Evolutionary conservation across 1,140 invertebrate genomes (phyloP).

Genomic region (Drosophila leontia): DNA sequence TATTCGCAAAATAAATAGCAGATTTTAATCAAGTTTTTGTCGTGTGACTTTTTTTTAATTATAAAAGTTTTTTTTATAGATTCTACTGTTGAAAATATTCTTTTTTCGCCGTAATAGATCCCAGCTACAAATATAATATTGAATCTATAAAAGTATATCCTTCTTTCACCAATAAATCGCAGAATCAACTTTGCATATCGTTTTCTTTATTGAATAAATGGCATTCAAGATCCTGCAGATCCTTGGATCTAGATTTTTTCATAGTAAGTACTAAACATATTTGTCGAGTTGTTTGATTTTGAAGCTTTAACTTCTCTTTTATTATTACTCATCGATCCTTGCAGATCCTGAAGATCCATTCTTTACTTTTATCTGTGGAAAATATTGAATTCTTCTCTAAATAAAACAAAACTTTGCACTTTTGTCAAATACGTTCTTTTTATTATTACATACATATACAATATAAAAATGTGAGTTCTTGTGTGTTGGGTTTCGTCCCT

Average conservation of each 20-base stretch:
- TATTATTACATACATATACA: constrained; percentile 62
- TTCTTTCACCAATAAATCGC: constrained; percentile 38
- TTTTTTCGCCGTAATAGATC: neutral
- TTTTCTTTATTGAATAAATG: too few relatives aligned
- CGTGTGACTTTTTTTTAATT: constrained; percentile 13
- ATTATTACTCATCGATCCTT: neutral
- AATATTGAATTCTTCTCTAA: neutral
- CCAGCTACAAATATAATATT: neutral
- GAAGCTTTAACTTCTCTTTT: neutral
- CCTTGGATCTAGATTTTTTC: neutral
- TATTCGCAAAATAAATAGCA: constrained; percentile 59
- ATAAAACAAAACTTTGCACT: constrained; percentile 58
- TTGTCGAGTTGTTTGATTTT: neutral
- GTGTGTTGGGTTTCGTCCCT: constrained; percentile 40
- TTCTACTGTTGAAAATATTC: neutral
- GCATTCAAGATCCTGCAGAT: neutral
- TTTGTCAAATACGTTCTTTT: constrained; percentile 66
- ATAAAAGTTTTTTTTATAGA: neutral
- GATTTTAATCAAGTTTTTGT: constrained; percentile 40
- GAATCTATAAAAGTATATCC: too few relatives aligned
- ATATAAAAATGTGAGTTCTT: constrained; percentile 67
- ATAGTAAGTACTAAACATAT: constrained; percentile 43
- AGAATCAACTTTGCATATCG: constrained; percentile 17
- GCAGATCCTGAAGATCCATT: neutral
- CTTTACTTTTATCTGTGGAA: neutral